These are phyloP conservation scores for Amblyopsis rosae DNA, from an alignment of 2,113 vertebrate genomes.

Conservation along the genomic window DNA sequence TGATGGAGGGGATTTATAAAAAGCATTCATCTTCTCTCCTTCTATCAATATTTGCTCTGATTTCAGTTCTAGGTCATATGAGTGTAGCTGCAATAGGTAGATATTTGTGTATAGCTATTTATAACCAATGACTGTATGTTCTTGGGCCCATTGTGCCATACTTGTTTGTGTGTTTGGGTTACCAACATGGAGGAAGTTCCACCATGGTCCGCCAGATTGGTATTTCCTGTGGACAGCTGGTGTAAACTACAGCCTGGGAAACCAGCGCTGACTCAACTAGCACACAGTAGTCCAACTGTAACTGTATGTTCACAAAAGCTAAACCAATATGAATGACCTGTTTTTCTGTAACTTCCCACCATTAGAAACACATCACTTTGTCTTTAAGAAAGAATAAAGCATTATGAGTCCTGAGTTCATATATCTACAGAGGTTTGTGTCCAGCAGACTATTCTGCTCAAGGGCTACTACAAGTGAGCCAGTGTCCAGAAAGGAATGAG, in stretches of 20 bases:
- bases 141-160: conserved; percentile 8
- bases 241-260: conserved; percentile 48
- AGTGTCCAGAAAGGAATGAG: no score
- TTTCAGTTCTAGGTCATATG: not conserved
- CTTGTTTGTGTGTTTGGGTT: conserved; percentile 58
- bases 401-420: no score
- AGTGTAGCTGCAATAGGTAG: not conserved
- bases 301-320: not conserved
- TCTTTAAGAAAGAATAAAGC: no score
- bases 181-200: conserved; percentile 51
- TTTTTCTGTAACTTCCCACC: no score
- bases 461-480: no score
- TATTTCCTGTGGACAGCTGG: conserved; percentile 70
- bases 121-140: not conserved
- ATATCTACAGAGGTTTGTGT: no score
- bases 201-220: conserved; percentile 53
- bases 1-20: not conserved
- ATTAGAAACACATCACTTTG: no score
- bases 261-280: conserved; percentile 10
- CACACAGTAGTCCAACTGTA: not conserved
- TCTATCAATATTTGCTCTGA: not conserved
- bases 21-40: not conserved
- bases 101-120: not conserved
- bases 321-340: not conserved
- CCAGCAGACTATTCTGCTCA: no score